Base-by-base conservation (phyloP, 2,888 invertebrate genomes). In the Zaprionus lineosus region DNA sequence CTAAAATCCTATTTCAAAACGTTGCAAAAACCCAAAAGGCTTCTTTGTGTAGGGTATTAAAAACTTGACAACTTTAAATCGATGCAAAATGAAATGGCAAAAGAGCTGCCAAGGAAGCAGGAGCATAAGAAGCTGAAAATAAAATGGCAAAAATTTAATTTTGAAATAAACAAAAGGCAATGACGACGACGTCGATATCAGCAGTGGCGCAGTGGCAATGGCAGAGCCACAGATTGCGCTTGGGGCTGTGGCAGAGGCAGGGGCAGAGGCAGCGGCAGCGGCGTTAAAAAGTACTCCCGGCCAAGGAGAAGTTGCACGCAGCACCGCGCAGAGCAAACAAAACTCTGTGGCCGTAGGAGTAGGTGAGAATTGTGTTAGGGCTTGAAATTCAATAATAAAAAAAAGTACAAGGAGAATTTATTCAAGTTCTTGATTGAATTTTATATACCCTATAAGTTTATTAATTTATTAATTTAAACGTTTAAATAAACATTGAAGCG, bases 91-190 rank as follows among this genome's bases (percentile, higher is more conserved):
- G 58, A 78, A 74, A 74, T 60, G 64, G 55, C 50, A 36, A 55
- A 36, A 36, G 24, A n/a, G 72, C 43, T 50, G 33, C 16, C 47
- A 55, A 47, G 37, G 29, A 44, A 14, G 9, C 9, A 51, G 19
- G 28, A 37, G 31, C 41, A 43, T 8, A 39, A 37, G 33, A 29
- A 55, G 16, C 21, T 9, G 19, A 55, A 62, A 67, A 67, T 51
- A 65, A 74, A 75, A 63, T 75, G 52, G 50, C 46, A 29, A 76
- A 79, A 76, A 85, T 76, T 79, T 72, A 85, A 83, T 83, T 84
- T 83, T 62, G 64, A 72, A 68, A 76, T 66, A 84, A 82, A 82
- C 83, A 83, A 82, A 72, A 74, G 74, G 61, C 70, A 60, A 57
- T 34, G 41, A 51, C 31, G 29, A 40, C 28, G 15, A 18, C 12